Percentiles rank a stretch among this genome's conserved stretches.
These are phyloP conservation scores for Peromyscus aztecus DNA, from an alignment of 2,797 vertebrate genomes.

Conservation along the genomic window DNA sequence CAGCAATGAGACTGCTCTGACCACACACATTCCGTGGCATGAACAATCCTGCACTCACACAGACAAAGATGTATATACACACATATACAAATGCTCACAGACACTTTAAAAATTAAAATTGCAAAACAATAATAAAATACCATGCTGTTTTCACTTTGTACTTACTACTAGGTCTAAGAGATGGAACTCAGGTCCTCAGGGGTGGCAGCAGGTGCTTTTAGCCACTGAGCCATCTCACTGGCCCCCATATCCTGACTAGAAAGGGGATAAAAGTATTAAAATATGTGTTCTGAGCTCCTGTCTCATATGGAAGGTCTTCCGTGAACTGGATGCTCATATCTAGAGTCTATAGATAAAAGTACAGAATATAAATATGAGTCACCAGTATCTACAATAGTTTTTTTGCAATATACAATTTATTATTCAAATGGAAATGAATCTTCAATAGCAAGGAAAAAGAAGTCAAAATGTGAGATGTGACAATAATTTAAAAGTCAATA, in stretches of 20 bases:
- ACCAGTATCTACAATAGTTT: neutral
- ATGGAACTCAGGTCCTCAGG: neutral
- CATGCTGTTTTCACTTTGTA: neutral
- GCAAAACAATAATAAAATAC: slow-evolving; percentile 15
- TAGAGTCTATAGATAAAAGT: neutral
- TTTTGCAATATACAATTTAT: neutral
- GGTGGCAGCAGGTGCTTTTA: no score
- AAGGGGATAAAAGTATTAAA: neutral
- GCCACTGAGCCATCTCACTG: neutral
- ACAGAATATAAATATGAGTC: neutral
- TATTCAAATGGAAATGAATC: neutral
- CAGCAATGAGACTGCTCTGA: neutral
- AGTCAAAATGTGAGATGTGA: neutral
- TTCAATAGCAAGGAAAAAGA: neutral
- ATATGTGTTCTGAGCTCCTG: neutral
- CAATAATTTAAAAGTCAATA: slow-evolving; percentile 20
- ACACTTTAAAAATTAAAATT: neutral
- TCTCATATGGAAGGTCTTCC: neutral
- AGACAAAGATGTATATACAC: neutral
- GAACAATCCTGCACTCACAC: neutral
- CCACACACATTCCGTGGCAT: neutral
- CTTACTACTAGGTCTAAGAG: neutral
- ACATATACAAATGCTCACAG: neutral
- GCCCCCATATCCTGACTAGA: neutral
- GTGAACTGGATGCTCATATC: neutral